phyloP scores from a whole-genome alignment of 1,140 invertebrate species.

The Hypothenemus hampei region DNA sequence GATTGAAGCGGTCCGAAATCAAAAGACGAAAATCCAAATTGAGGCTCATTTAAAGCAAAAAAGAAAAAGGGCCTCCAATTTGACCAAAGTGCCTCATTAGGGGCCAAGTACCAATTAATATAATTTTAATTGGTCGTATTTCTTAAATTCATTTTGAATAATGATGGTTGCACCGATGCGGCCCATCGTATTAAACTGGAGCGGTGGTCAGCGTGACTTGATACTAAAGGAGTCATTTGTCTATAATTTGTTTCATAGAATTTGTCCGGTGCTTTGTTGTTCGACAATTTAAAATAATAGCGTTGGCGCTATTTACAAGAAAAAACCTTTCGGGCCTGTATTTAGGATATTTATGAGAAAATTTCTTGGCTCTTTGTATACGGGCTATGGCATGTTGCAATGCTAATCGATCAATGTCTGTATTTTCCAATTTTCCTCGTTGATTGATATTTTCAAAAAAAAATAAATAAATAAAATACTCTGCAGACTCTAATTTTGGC shows the following conservation, averaged over 20 bases:
- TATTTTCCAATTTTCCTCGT: too few relatives aligned
- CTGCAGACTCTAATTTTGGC: too few relatives aligned
- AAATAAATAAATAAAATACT: too few relatives aligned
- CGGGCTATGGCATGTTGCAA: too few relatives aligned
- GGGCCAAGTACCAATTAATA: constrained; percentile 2
- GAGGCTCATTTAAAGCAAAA: background rate
- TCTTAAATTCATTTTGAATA: background rate
- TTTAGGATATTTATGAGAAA: too few relatives aligned
- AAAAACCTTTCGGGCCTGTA: too few relatives aligned
- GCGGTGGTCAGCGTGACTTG: constrained; percentile 6
- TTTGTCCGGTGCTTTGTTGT: too few relatives aligned
- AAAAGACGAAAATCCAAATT: constrained; percentile 2
- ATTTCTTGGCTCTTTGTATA: too few relatives aligned
- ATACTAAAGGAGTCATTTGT: constrained; percentile 9
- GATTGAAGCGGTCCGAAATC: constrained; percentile 2
- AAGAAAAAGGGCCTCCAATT: background rate
- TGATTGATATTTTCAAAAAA: too few relatives aligned
- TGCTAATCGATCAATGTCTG: too few relatives aligned
- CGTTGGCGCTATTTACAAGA: too few relatives aligned
- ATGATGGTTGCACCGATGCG: background rate
- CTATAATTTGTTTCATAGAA: constrained; percentile 17
- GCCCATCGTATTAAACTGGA: background rate
- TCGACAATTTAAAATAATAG: too few relatives aligned
- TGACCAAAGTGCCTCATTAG: background rate
- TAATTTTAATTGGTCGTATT: constrained; percentile 7